phyloP scores from a whole-genome alignment of 2,113 vertebrate species.

The Marcusenius ussheri region DNA sequence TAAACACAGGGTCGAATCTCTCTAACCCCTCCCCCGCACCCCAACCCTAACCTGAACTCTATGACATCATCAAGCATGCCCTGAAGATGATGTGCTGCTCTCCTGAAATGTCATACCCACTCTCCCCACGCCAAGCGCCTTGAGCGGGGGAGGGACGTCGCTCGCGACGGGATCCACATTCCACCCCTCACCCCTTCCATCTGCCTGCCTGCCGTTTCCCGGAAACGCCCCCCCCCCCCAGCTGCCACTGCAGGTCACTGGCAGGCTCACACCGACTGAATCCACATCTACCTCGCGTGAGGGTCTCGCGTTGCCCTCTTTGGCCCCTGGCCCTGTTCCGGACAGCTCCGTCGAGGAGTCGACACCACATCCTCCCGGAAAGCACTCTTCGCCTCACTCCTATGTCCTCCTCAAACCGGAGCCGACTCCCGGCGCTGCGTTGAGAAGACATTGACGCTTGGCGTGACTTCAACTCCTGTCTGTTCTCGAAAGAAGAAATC shows the following conservation, averaged over 20 bases:
- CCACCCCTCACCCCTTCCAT: slow-evolving; percentile 25
- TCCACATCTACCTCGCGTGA: slow-evolving; percentile 61
- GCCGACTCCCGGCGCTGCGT: not conserved
- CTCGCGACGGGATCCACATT: slow-evolving; percentile 50
- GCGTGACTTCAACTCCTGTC: not conserved
- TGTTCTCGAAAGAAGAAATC: not conserved
- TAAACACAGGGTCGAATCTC: slow-evolving; percentile 50
- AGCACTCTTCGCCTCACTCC: not conserved
- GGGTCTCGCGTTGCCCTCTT: slow-evolving; percentile 35
- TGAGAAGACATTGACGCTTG: not conserved
- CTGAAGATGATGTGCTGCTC: slow-evolving; percentile 54
- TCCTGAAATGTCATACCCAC: slow-evolving; percentile 20
- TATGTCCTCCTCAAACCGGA: not conserved
- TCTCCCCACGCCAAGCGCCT: slow-evolving; percentile 39
- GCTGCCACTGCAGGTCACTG: slow-evolving; percentile 45
- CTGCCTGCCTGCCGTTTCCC: slow-evolving; percentile 33
- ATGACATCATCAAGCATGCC: slow-evolving; percentile 53
- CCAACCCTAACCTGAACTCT: slow-evolving; percentile 29
- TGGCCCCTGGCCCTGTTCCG: slow-evolving; percentile 39
- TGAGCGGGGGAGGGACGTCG: slow-evolving; percentile 29
- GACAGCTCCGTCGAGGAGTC: slow-evolving; percentile 11
- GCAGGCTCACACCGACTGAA: slow-evolving; percentile 48
- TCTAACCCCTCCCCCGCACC: slow-evolving; percentile 20
- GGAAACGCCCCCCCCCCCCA: slow-evolving; percentile 44
- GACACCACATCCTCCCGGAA: slow-evolving; percentile 7